These are phyloP conservation scores for Anastrepha ludens DNA, from an alignment of 1,140 invertebrate species.

Conservation along the genomic window DNA sequence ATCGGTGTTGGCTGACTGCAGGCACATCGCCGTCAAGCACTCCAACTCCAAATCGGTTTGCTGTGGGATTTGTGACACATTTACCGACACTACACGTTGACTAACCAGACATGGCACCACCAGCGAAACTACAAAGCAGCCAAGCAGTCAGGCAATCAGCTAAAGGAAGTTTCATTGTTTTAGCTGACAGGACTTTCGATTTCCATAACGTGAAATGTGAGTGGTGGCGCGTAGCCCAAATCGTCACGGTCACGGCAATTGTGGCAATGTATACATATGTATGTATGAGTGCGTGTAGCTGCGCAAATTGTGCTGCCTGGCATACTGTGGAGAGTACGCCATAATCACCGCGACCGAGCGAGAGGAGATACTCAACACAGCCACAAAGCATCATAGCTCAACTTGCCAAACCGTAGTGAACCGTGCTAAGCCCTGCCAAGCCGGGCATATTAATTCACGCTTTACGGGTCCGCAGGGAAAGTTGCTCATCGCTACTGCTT, in stretches of 20 bases:
- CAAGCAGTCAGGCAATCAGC: neutral
- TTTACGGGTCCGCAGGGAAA: conserved; percentile 19
- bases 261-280: conserved; percentile 4
- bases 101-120: too few relatives aligned
- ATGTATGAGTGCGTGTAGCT: neutral
- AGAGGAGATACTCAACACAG: neutral
- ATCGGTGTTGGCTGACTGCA: neutral
- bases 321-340: neutral
- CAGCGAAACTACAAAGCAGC: neutral
- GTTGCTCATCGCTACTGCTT: neutral
- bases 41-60: neutral
- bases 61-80: conserved; percentile 14
- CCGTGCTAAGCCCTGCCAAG: conserved; percentile 31
- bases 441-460: conserved; percentile 41
- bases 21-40: neutral
- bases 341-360: neutral
- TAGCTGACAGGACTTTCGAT: conserved; percentile 19
- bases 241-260: conserved; percentile 25
- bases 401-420: neutral
- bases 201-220: conserved; percentile 43
- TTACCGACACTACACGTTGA: neutral
- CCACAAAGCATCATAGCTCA: neutral
- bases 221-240: conserved; percentile 12
- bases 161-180: neutral
- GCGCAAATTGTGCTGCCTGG: neutral